Evolutionary conservation across 1,140 invertebrate species (phyloP).

Genomic region (Oncopeltus fasciatus): DNA sequence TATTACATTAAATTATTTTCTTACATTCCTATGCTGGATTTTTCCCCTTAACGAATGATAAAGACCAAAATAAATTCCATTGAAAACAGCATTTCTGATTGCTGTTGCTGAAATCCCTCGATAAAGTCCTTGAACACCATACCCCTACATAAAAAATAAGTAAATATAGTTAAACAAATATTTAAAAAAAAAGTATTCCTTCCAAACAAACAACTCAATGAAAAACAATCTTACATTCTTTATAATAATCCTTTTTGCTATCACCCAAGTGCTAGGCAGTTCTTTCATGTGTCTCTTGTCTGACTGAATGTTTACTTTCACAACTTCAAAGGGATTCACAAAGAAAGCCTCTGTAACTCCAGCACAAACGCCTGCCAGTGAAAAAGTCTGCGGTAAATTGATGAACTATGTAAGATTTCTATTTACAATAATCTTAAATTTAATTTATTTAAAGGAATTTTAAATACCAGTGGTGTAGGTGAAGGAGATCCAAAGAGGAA

Average conservation of each 20-base stretch:
- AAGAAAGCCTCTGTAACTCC: conserved; percentile 78
- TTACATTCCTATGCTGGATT: conserved; percentile 49
- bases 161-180: neutral
- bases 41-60: conserved; percentile 78
- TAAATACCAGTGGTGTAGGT: conserved; percentile 52
- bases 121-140: conserved; percentile 59
- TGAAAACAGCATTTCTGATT: conserved; percentile 74
- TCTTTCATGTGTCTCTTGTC: conserved; percentile 40
- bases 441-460: neutral
- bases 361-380: conserved; percentile 68
- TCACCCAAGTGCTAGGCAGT: conserved; percentile 56
- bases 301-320: conserved; percentile 74
- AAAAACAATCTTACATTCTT: conserved; percentile 33
- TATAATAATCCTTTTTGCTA: conserved; percentile 62
- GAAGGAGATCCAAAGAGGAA: conserved; percentile 59
- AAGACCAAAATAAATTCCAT: conserved; percentile 87
- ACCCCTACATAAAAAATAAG: neutral
- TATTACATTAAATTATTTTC: neutral
- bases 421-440: conserved; percentile 1
- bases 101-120: conserved; percentile 81
- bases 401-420: neutral
- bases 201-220: too few relatives aligned
- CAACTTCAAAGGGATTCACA: conserved; percentile 88
- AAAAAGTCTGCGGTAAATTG: conserved; percentile 50
- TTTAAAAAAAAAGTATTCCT: neutral